Conservation (phyloP, 2,888 invertebrate genomes). For the Helleia helle region DNA sequence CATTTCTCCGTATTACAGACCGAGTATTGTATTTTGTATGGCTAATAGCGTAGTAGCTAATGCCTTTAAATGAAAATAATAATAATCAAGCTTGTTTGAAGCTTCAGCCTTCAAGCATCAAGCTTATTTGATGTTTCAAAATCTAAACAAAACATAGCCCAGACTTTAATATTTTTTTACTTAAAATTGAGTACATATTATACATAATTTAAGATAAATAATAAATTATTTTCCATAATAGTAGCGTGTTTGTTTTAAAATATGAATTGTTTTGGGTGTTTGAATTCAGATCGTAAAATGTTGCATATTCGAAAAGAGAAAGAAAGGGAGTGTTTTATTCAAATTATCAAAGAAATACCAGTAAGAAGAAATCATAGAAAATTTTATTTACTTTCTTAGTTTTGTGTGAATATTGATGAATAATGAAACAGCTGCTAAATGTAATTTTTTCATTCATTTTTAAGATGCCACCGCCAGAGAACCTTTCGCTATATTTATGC, state of each 20-base stretch:
- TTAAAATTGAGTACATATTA: no score
- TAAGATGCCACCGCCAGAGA: background rate
- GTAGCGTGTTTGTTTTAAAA: background rate
- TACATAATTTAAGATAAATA: no score
- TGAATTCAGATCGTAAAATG: constrained; percentile 2
- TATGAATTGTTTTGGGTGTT: constrained; percentile 6
- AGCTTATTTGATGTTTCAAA: no score
- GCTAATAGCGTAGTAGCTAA: no score
- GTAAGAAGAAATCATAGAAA: background rate
- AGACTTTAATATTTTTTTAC: no score
- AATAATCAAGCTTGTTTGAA: no score
- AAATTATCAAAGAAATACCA: constrained; percentile 9
- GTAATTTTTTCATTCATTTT: background rate
- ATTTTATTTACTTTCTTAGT: background rate
- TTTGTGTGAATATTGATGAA: background rate
- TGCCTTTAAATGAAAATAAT: no score
- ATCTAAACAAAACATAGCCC: no score
- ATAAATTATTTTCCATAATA: no score
- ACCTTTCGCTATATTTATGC: constrained; percentile 31
- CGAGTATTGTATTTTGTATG: no score
- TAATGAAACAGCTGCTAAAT: background rate
- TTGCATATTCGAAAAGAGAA: background rate
- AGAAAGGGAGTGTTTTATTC: constrained; percentile 4
- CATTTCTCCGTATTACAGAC: no score
- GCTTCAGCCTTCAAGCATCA: no score